Conservation (phyloP, 2,888 invertebrate genomes). For the Rhimphoctona megacephalus region DNA sequence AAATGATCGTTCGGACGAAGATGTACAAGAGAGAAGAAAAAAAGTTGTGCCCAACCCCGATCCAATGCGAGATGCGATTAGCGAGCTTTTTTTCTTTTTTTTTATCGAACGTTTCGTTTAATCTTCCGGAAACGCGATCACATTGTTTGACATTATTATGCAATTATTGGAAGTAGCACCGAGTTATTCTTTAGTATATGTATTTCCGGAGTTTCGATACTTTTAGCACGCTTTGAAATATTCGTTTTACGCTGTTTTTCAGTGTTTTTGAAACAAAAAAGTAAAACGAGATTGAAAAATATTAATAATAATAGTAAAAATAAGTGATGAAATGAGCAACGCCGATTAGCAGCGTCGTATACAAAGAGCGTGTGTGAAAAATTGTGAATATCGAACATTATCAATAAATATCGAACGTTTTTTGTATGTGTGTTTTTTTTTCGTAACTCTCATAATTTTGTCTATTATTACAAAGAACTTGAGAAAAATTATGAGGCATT, state of each 20-base stretch:
- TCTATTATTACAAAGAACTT: not conserved
- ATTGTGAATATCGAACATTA: not conserved
- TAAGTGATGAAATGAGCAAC: not conserved
- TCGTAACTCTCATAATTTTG: not conserved
- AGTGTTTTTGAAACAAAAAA: not conserved
- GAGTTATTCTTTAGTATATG: slow-evolving; percentile 56
- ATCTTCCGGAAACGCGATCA: slow-evolving; percentile 16
- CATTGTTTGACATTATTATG: slow-evolving; percentile 53
- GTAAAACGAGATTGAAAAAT: not conserved
- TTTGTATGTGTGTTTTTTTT: not conserved
- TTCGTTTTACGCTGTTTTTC: not conserved
- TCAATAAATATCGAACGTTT: slow-evolving; percentile 20
- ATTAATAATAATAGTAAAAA: not conserved
- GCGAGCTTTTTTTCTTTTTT: slow-evolving; percentile 6
- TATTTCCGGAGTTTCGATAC: slow-evolving; percentile 22
- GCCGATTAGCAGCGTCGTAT: not conserved
- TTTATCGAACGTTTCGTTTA: slow-evolving; percentile 18
- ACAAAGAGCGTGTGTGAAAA: not conserved
- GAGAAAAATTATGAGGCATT: not conserved
- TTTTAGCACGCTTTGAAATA: slow-evolving; percentile 6
- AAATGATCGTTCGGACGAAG: slow-evolving; percentile 9
- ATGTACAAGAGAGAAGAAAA: not conserved
- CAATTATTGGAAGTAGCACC: slow-evolving; percentile 68
- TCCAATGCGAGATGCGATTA: slow-evolving; percentile 15
- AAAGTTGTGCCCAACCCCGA: slow-evolving; percentile 30